Base-by-base conservation (phyloP, 1,140 invertebrate species). In the Trichonephila clavipes region DNA sequence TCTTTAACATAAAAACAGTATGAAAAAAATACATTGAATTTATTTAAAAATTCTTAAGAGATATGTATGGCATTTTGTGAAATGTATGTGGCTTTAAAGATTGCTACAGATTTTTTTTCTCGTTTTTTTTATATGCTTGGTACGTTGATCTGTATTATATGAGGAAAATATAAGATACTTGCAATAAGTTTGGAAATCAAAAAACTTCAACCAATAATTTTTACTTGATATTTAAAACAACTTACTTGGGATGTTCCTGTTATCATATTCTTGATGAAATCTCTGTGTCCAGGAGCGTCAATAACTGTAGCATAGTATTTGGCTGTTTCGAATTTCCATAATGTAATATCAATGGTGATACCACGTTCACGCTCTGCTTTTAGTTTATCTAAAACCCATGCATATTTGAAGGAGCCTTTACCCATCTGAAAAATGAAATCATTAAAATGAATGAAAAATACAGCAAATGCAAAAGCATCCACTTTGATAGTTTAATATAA, bases 181-280 rank as follows among this genome's bases (percentile, higher is more conserved):
- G 2, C 34, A 40, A 40, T 40, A 40, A 40, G 34, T 40, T 40
- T 40, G 34, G 34, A 3, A 4, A 40, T 40, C 28, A 40, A 40
- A 40, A 40, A 40, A 40, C 34, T 40, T 40, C 2, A 40, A 40
- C 34, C 4, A 40, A 40, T 40, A 2, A 40, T 40, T 40, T 40
- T 1, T 40, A 40, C 3, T 40, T 4, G 34, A 40, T 40, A 40
- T 40, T 40, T 1, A 40, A 51, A 72, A 0, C 1, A 34, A 5
- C 77, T 94, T 62, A 95, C 95, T 95, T 96, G 96, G 40, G 96
- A 96, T 34, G 96, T 96, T 90, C 97, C 97, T 94, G 97, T 97
- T 95, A 97, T 97, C 97, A 97, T 97, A 96, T 97, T 97, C 95
- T 97, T 97, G 96, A 97, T 97, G 95, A 97, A 97, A 96, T 97